Evolutionary conservation across 2,888 invertebrate genomes (phyloP).

Genomic region (Melieria crassipennis): DNA sequence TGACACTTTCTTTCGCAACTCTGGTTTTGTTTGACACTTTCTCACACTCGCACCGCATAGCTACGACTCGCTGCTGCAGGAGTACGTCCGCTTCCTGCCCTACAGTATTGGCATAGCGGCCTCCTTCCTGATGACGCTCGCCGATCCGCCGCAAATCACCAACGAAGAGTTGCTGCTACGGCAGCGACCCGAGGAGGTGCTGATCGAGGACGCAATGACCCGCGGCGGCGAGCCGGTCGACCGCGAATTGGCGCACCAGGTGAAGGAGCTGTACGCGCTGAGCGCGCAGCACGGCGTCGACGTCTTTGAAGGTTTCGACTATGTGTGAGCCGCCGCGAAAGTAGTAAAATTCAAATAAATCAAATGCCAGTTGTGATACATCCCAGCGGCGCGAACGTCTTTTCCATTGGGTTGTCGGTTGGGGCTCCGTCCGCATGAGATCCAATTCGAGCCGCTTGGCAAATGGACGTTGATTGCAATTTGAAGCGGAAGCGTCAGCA

Average conservation of each 20-base stretch:
- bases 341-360: no score
- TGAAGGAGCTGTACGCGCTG: constrained; percentile 57
- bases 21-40: no score
- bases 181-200: constrained; percentile 38
- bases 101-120: constrained; percentile 50
- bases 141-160: constrained; percentile 45
- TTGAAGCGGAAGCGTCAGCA: neutral
- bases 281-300: constrained; percentile 47
- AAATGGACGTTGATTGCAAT: constrained; percentile 2
- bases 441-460: neutral
- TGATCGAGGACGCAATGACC: constrained; percentile 38
- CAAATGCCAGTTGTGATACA: no score
- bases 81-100: constrained; percentile 57
- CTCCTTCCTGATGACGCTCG: constrained; percentile 53
- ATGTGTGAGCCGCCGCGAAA: constrained; percentile 1
- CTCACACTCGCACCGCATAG: constrained; percentile 41
- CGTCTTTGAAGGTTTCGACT: constrained; percentile 48
- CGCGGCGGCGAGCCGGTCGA: constrained; percentile 59
- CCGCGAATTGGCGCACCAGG: constrained; percentile 57
- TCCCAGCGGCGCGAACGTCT: no score
- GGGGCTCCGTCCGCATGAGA: neutral
- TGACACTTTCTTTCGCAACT: neutral
- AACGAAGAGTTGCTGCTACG: constrained; percentile 45
- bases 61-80: constrained; percentile 52
- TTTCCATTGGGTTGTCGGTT: no score